Base-by-base conservation (phyloP, 2,797 vertebrate genomes). In the Emys orbicularis region DNA sequence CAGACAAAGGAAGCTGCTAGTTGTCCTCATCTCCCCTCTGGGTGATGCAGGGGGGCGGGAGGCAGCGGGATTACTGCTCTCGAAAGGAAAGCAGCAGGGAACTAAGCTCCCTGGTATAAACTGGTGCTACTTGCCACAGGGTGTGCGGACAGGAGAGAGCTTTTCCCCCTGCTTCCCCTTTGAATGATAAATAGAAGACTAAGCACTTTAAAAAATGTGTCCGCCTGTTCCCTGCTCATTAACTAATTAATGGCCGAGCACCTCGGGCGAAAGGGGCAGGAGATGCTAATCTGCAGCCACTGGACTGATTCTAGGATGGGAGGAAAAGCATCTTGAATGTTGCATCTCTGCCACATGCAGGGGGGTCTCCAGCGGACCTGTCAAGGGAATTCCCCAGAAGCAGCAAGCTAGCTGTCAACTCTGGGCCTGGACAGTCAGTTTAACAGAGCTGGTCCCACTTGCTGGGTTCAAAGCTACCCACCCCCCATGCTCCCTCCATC, bases 31-130 rank as follows among this genome's bases (percentile, higher is more conserved):
- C 1, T 31, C 59, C 9, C 56, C 52, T 6, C 34, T 65, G 19
- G 2, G 10, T 0, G 0, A 86, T 25, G 83, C 61, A 25, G 53
- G 59, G 53, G 50, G 65, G 49, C 47, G 81, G 79, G 56, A 84
- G 52, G 29, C 25, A 18, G 41, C 21, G 18, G 52, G 82, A 85
- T 85, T 80, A 56, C 61, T 59, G 23, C 6, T 1, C 13, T 18
- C 79, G 6, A 25, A 34, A 89, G 72, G 50, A 54, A 37, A 65
- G 47, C 34, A 29, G 34, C n/a, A 8, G 41, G 27, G 68, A 59
- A 13, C 34, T 61, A 3, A 11, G 49, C 29, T 7, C 25, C 13
- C 61, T 47, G 47, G 21, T 37, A 49, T 18, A 65, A 83, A 31
- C 25, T 19, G 8, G 81, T 6, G 44, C n/a, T 12, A 18, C 61